These are phyloP conservation scores for Varanus komodoensis DNA, from an alignment of 2,113 vertebrate genomes.

Conservation along the genomic window DNA sequence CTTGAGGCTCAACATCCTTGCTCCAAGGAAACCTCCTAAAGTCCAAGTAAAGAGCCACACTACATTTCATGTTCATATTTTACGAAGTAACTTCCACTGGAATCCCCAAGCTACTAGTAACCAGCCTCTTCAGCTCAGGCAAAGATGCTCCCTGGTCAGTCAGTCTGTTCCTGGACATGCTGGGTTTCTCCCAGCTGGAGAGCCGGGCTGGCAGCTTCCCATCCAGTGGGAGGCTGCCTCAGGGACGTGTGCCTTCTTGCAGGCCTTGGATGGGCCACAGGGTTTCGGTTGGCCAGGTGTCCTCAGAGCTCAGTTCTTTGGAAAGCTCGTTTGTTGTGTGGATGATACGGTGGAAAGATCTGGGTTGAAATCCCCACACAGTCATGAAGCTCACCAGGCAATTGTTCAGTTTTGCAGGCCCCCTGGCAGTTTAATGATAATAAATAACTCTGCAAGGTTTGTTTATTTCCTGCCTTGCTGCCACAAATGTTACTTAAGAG, in stretches of 20 bases:
- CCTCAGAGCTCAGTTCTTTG: not conserved
- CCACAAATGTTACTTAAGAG: too few relatives aligned
- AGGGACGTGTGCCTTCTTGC: not conserved
- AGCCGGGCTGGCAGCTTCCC: not conserved
- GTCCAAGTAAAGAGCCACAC: not conserved
- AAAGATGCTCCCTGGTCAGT: not conserved
- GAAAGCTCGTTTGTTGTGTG: not conserved
- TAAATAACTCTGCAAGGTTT: too few relatives aligned
- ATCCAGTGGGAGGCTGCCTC: not conserved
- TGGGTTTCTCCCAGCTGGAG: not conserved
- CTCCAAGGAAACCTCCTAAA: not conserved
- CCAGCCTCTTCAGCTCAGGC: not conserved
- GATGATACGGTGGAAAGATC: not conserved
- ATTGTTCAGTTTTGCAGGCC: too few relatives aligned
- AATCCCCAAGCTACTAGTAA: not conserved
- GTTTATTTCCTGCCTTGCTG: too few relatives aligned
- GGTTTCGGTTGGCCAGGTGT: not conserved
- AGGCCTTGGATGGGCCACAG: not conserved
- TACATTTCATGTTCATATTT: not conserved
- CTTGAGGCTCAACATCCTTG: too few relatives aligned
- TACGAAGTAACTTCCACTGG: not conserved
- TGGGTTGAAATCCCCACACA: not conserved
- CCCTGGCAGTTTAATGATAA: too few relatives aligned
- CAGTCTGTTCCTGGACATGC: not conserved
- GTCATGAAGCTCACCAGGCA: not conserved